Conservation (phyloP, 2,797 vertebrate species). For the Eulemur rubriventer region DNA sequence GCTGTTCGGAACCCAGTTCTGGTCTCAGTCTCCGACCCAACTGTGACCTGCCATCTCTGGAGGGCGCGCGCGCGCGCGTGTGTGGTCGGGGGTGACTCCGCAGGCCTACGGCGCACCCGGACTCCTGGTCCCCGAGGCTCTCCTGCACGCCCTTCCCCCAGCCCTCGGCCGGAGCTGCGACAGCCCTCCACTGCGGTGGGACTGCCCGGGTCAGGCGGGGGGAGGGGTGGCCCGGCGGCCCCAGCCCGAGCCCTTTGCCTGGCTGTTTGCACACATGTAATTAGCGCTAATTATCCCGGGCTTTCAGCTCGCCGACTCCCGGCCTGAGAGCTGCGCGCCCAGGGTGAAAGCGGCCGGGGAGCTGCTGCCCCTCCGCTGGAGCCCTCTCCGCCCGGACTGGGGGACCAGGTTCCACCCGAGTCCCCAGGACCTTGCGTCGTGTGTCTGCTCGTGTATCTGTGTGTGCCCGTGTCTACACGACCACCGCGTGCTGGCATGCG, state of each 20-base stretch:
- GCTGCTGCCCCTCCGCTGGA: background rate
- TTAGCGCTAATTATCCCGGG: constrained; percentile 50
- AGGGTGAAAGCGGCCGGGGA: background rate
- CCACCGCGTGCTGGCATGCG: background rate
- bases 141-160: background rate
- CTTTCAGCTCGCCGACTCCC: constrained; percentile 14
- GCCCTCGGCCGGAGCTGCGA: background rate
- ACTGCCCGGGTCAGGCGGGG: background rate
- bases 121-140: background rate
- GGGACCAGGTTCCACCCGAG: background rate
- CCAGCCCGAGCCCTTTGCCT: background rate
- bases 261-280: constrained; percentile 61
- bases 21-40: background rate
- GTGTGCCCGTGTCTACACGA: background rate
- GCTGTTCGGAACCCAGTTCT: background rate
- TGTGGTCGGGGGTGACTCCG: background rate
- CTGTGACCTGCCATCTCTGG: no score
- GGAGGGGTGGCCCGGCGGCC: background rate
- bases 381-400: background rate
- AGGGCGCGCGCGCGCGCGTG: background rate
- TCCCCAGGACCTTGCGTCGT: no score
- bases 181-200: background rate
- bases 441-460: background rate
- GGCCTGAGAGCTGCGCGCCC: background rate
- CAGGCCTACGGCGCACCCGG: background rate